Percentiles rank a stretch among this genome's conserved stretches.
phyloP scores from a whole-genome alignment of 2,797 vertebrate genomes.

The Lepidocolaptes lacrymiger region DNA sequence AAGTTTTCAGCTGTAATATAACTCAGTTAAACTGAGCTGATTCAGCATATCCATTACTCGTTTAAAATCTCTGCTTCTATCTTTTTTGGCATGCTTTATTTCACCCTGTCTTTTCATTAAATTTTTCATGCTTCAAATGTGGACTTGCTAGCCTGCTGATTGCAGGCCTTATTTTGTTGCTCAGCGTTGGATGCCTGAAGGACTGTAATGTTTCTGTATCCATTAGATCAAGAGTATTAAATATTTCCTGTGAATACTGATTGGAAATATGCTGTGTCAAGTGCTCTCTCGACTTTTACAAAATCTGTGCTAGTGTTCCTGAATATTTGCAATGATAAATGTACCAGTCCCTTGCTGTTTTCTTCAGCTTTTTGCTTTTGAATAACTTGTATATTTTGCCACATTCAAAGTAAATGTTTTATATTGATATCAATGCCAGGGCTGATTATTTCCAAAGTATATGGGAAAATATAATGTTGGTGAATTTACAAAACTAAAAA shows the following conservation, averaged over 20 bases:
- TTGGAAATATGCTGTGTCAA: not conserved
- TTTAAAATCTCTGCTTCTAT: not conserved
- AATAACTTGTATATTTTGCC: not conserved
- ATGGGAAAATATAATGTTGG: not conserved
- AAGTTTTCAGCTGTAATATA: not conserved
- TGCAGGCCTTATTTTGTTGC: not conserved
- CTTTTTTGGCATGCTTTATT: not conserved
- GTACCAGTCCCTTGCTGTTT: not conserved
- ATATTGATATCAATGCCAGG: not conserved
- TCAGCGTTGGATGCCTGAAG: not conserved
- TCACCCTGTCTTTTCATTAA: not conserved
- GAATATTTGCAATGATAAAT: not conserved
- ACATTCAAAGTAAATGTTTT: not conserved
- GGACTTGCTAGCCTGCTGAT: not conserved
- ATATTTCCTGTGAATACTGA: slow-evolving; percentile 3
- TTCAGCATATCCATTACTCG: not conserved
- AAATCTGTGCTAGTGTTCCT: not conserved
- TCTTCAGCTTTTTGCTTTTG: not conserved
- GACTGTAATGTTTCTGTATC: not conserved
- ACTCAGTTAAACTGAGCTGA: not conserved
- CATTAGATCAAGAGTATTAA: slow-evolving; percentile 1
- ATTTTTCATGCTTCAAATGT: not conserved
- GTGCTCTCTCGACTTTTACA: slow-evolving; percentile 6
- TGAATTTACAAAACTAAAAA: not conserved
- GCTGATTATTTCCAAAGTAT: not conserved